phyloP scores from a whole-genome alignment of 2,797 vertebrate genomes.

The Eospalax fontanierii region DNA sequence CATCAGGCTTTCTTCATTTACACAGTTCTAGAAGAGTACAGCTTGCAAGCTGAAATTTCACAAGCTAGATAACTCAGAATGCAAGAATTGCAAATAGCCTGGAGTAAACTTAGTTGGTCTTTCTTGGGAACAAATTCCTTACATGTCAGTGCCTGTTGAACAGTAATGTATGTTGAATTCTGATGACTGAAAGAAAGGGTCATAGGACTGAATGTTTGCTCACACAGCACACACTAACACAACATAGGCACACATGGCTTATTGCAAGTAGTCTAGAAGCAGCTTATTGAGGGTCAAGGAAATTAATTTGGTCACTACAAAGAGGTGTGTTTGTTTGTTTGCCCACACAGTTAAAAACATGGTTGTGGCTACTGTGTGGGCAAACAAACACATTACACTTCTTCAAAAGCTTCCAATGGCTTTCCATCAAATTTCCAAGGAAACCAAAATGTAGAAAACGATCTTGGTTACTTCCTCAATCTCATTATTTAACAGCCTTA shows the following conservation, averaged over 20 bases:
- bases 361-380: too few species aligned
- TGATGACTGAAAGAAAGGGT: neutral
- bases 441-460: neutral
- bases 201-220: neutral
- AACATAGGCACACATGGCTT: neutral
- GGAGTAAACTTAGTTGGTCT: neutral
- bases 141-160: neutral
- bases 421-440: neutral
- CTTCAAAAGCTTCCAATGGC: neutral
- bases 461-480: neutral
- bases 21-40: neutral
- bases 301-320: neutral
- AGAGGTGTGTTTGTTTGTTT: neutral
- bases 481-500: neutral
- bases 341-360: too few species aligned
- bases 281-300: neutral
- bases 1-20: neutral
- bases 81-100: slow-evolving; percentile 42
- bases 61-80: slow-evolving; percentile 16
- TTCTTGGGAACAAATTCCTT: neutral
- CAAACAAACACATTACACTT: too few species aligned
- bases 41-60: slow-evolving; percentile 23
- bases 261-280: neutral
- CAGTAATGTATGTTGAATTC: neutral
- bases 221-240: neutral